Evolutionary conservation across 2,888 invertebrate species (phyloP), one percentile per base, ranked within the genome.

Genomic region (Ischnus inquisitorius): DNA sequence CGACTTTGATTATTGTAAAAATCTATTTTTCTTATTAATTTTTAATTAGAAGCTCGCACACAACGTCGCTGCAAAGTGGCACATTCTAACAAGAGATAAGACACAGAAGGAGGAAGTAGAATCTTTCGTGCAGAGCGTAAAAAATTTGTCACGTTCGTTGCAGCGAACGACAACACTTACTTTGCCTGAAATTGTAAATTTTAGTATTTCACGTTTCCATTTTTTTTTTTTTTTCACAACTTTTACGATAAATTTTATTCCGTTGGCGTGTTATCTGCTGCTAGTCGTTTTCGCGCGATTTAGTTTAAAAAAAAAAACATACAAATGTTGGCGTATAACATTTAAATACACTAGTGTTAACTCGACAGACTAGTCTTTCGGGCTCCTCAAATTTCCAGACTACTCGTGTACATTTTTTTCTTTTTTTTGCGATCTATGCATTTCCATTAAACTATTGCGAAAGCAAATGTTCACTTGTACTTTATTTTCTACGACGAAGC

Each of bases 321-420:
- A 12, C 46, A 48, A 62, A 34, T 48, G 10, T 46, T 8, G 46
- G 19, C 1, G 60, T 34, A 69, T 54, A 46, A n/a, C 48, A 74
- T 64, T 64, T 41, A 68, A n/a, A 67, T 69, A 77, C 72, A 80
- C 64, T 68, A 68, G 34, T 69, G 2, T 16, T 39, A 22, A 83
- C n/a, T 54, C 16, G 51, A 75, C 64, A 60, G 54, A 67, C 75
- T 75, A 74, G 86, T 86, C 85, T 84, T 82, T 85, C 85, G 84
- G 85, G 85, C 86, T 86, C 84, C 84, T 85, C 82, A 84, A 83
- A 85, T 82, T 85, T 76, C 83, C 81, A 71, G 81, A 84, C 84
- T 84, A 84, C 84, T 84, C 84, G 81, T 80, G 72, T 82, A 62
- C 43, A 71, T 25, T 64, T 28, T 34, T 60, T 72, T 19, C 28